phyloP scores from a whole-genome alignment of 2,888 invertebrate genomes.

The Orthonevra nobilis region DNA sequence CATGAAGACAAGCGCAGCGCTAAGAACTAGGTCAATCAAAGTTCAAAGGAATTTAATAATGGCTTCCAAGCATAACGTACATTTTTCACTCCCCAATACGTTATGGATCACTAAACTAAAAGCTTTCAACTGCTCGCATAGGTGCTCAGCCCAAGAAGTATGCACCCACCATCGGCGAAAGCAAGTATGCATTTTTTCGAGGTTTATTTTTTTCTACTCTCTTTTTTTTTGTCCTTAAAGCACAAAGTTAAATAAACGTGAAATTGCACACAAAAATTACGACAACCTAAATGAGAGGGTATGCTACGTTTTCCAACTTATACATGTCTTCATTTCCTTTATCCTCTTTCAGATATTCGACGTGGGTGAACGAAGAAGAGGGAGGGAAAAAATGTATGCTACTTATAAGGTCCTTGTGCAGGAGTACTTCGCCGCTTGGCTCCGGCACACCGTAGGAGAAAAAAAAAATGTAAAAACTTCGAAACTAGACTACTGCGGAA shows the following conservation, averaged over 20 bases:
- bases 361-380: slow-evolving; percentile 1
- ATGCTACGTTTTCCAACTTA: slow-evolving; percentile 41
- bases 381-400: slow-evolving; percentile 5
- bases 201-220: slow-evolving; percentile 10
- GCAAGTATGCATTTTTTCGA: slow-evolving; percentile 34
- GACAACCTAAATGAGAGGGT: slow-evolving; percentile 23
- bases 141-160: neutral
- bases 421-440: slow-evolving; percentile 44
- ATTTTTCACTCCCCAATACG: slow-evolving; percentile 48
- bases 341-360: slow-evolving; percentile 44
- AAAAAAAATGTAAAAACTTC: slow-evolving; percentile 23
- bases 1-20: slow-evolving; percentile 3
- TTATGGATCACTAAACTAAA: slow-evolving; percentile 60
- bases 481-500: slow-evolving; percentile 56
- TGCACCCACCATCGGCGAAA: slow-evolving; percentile 17
- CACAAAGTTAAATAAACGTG: slow-evolving; percentile 56
- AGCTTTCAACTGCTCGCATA: slow-evolving; percentile 26
- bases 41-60: slow-evolving; percentile 69
- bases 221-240: slow-evolving; percentile 14
- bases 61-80: slow-evolving; percentile 58
- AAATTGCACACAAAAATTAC: slow-evolving; percentile 48
- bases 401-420: slow-evolving; percentile 61
- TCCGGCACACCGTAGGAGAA: slow-evolving; percentile 22
- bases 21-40: slow-evolving; percentile 68
- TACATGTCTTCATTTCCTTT: slow-evolving; percentile 54